Evolutionary conservation across 1,140 invertebrate species (phyloP), one percentile per base, ranked within the genome.

Genomic region (Drosophila triauraria): DNA sequence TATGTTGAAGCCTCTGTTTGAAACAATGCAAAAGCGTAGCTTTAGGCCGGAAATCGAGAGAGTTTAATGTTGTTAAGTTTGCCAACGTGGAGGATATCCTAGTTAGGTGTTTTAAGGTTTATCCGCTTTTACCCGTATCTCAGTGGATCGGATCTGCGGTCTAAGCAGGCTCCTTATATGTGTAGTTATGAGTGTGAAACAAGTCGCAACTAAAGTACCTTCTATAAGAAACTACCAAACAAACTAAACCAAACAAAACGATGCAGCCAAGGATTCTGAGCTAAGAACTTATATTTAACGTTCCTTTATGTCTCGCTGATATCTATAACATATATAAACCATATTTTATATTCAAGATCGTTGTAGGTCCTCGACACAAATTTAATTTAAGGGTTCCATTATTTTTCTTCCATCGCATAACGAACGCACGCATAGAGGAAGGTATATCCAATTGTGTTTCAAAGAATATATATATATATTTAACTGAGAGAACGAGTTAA

Each of bases 181-280:
- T 67, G 42, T 67, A 40, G 48, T 47, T 40, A 61, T 75, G 62
- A 69, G 42, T 72, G 54, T 75, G 48, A 84, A 68, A 72, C 42
- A 90, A 85, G 86, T 82, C 85, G 85, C 85, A 85, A 90, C 85
- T 74, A 44, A 90, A 85, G 85, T 90, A 90, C 85, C 85, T 90
- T 86, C 78, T 59, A 54, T 74, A 46, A 53, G 54, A 72, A 71
- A 72, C 67, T 72, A 72, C 65, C 51, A 72, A 71, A 58, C 50
- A n/a, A 40, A 68, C 40, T 42, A 70, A 70, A 59, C 43, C 51
- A 59, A 51, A 76, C 65, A 40, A 57, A 60, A 6, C 38, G 47
- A 50, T 43, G 44, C 40, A 71, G 47, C 35, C 47, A 63, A 67
- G 42, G 58, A 83, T 71, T 68, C 46, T 67, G 42, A 76, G 43